Percentiles rank a stretch among this genome's conserved stretches.
Conservation (phyloP, 2,797 vertebrate species). For the Gastrophryne carolinensis region DNA sequence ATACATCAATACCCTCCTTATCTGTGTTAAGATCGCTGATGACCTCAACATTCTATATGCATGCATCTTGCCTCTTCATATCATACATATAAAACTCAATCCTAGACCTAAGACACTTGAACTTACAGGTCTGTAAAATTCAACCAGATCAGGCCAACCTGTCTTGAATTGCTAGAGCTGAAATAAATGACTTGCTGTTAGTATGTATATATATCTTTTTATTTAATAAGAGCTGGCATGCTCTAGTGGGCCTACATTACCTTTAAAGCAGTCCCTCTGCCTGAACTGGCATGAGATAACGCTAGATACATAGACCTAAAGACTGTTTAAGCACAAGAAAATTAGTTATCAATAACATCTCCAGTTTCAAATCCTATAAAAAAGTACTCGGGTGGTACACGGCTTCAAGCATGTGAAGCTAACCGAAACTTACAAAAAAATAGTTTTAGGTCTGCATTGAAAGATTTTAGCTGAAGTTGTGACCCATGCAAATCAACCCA, state of each 20-base stretch:
- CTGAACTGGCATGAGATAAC: constrained; percentile 43
- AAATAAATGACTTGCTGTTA: constrained; percentile 35
- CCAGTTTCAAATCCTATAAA: background rate
- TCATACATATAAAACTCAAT: background rate
- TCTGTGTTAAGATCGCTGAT: background rate
- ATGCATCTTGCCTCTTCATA: background rate
- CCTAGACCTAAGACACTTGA: background rate
- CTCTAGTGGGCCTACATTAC: constrained; percentile 45
- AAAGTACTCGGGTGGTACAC: background rate
- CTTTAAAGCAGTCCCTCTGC: constrained; percentile 39
- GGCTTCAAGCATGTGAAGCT: background rate
- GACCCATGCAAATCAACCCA: background rate
- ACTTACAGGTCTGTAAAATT: background rate
- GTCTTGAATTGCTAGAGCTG: constrained; percentile 25
- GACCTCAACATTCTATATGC: background rate
- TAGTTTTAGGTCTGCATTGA: background rate
- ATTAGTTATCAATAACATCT: constrained; percentile 28
- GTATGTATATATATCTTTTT: background rate
- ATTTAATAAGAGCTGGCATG: constrained; percentile 8
- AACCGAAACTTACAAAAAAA: background rate
- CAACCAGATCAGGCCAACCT: constrained; percentile 5
- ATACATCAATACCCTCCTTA: background rate
- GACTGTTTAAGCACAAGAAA: constrained; percentile 48
- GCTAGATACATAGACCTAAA: constrained; percentile 46
- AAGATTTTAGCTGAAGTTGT: background rate